Conservation (phyloP, 2,113 vertebrate species). For the Siniperca knerii region DNA sequence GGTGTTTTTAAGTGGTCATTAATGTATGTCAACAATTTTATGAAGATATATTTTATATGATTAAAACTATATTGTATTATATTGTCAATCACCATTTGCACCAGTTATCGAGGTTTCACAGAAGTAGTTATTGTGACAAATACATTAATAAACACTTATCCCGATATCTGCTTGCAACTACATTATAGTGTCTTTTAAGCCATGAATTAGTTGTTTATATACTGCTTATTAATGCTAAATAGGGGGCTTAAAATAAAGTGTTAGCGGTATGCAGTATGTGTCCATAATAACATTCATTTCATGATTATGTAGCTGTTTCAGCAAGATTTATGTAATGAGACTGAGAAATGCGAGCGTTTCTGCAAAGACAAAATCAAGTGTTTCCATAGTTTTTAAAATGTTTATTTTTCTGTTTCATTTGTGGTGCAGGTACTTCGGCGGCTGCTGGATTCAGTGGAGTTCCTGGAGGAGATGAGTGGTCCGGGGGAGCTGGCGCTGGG, state of each 20-base stretch:
- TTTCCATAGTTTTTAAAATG: not conserved
- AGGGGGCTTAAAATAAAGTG: not conserved
- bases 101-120: not conserved
- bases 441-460: slow-evolving; percentile 84
- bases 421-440: slow-evolving; percentile 77
- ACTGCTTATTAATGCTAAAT: not conserved
- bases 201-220: not conserved
- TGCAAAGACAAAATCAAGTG: not conserved
- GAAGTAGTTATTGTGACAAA: not conserved
- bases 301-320: not conserved
- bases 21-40: not conserved
- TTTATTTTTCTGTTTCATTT: not conserved
- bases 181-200: not conserved
- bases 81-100: not conserved
- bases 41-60: not conserved
- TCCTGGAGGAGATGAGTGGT: slow-evolving; percentile 85
- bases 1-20: not conserved
- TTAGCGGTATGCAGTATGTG: not conserved
- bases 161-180: not conserved
- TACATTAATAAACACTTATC: not conserved
- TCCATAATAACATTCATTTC: not conserved
- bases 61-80: not conserved
- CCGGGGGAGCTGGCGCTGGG: slow-evolving; percentile 78
- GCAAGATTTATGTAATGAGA: not conserved
- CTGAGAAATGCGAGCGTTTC: not conserved